phyloP scores from a whole-genome alignment of 1,140 invertebrate genomes.

The Leptonema lineaticorne region DNA sequence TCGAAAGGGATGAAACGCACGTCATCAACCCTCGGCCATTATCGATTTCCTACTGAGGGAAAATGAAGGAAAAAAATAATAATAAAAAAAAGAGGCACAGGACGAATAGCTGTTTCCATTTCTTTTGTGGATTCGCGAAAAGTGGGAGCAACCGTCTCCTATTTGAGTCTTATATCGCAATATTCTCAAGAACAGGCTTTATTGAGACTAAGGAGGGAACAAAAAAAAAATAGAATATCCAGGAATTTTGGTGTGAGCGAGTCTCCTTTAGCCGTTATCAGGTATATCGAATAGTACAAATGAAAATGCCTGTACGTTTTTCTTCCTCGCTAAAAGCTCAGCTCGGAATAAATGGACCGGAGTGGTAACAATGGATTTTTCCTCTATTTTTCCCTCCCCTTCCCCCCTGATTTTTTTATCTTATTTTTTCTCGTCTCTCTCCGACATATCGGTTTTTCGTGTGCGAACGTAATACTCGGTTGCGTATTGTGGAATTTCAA shows the following conservation, averaged over 20 bases:
- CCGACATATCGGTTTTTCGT: not conserved
- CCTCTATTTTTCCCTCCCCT: no score
- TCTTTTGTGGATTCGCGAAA: constrained; percentile 15
- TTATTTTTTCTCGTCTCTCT: not conserved
- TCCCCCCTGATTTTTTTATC: no score
- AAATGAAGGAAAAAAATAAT: no score
- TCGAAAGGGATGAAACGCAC: not conserved
- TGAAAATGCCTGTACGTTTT: constrained; percentile 1
- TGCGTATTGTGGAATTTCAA: not conserved
- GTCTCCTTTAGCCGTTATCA: constrained; percentile 1
- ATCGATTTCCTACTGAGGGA: not conserved
- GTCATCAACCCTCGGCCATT: not conserved
- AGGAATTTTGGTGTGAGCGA: not conserved
- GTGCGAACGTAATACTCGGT: not conserved
- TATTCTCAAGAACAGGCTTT: not conserved
- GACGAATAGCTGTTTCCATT: constrained; percentile 10
- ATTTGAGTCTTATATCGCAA: constrained; percentile 6
- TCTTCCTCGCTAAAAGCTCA: not conserved
- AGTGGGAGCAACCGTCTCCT: not conserved
- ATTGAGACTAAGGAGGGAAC: not conserved
- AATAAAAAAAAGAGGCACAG: not conserved
- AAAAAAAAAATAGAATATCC: not conserved
- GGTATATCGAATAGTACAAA: constrained; percentile 13
- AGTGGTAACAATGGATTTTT: not conserved
- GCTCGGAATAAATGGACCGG: constrained; percentile 1